Percentiles rank a stretch among this genome's conserved stretches.
Conservation (phyloP, 2,888 invertebrate species). For the Ceraclea dissimilis region DNA sequence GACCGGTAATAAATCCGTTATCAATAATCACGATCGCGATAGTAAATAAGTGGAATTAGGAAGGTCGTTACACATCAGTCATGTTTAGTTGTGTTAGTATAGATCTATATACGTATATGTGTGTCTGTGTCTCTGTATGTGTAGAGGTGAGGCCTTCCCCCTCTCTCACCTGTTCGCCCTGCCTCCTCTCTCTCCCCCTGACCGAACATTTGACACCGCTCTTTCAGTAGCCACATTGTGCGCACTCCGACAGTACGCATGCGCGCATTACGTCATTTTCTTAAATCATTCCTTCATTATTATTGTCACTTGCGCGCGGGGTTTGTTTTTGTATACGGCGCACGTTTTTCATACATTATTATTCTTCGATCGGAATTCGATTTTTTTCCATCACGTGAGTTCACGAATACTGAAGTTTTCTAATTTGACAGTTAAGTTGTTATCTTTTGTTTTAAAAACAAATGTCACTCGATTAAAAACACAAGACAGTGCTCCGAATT, state of each 20-base stretch:
- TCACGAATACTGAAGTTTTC: too few species aligned
- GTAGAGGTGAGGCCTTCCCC: conserved; percentile 9
- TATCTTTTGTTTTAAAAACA: too few species aligned
- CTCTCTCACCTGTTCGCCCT: neutral
- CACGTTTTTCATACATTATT: neutral
- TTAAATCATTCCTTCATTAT: neutral
- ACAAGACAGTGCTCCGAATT: too few species aligned
- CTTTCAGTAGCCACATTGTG: conserved; percentile 15
- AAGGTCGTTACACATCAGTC: conserved; percentile 1
- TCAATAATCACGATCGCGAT: too few species aligned
- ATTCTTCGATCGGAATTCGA: neutral
- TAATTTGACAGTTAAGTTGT: too few species aligned
- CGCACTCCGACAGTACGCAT: conserved; percentile 10
- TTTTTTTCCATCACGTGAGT: neutral
- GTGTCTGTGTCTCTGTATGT: conserved; percentile 4
- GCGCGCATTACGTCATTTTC: conserved; percentile 1
- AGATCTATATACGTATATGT: neutral
- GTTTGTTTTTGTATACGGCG: neutral
- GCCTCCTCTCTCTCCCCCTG: neutral
- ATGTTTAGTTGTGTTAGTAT: neutral
- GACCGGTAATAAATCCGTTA: too few species aligned
- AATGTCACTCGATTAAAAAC: too few species aligned
- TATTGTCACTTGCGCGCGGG: neutral
- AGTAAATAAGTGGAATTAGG: neutral
- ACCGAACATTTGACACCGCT: neutral